These are phyloP conservation scores for Syngnathoides biaculeatus DNA, from an alignment of 2,113 vertebrate species.

Conservation along the genomic window DNA sequence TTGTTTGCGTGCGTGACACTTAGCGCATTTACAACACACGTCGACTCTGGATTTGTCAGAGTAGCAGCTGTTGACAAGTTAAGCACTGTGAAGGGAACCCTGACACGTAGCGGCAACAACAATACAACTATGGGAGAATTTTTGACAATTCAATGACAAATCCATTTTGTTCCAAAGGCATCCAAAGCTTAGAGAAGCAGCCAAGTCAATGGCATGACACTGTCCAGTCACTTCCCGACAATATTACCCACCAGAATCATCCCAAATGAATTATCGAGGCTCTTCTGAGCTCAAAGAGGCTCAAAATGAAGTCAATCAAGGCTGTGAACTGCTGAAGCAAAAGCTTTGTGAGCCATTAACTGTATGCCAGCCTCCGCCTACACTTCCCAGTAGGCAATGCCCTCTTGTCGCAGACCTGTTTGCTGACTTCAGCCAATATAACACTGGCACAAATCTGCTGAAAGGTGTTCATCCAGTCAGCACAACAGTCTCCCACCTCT, in stretches of 20 bases:
- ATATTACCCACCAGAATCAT: slow-evolving; percentile 5
- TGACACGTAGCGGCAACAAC: not conserved
- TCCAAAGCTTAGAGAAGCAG: not conserved
- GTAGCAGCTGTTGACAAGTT: not conserved
- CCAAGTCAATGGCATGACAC: not conserved
- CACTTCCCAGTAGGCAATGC: slow-evolving; percentile 68
- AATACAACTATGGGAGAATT: not conserved
- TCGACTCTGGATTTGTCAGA: not conserved
- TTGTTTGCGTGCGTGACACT: not conserved
- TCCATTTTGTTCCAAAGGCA: not conserved
- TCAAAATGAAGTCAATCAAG: slow-evolving; percentile 35
- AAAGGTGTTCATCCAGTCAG: slow-evolving; percentile 49
- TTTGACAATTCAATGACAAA: not conserved
- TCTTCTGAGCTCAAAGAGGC: slow-evolving; percentile 25
- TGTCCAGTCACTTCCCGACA: not conserved
- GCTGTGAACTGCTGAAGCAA: slow-evolving; percentile 29
- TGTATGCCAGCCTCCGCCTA: slow-evolving; percentile 64
- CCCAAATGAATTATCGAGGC: slow-evolving; percentile 22
- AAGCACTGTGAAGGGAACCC: not conserved
- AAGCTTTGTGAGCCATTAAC: slow-evolving; percentile 34
- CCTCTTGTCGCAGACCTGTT: slow-evolving; percentile 51
- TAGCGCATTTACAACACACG: not conserved
- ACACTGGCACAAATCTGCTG: slow-evolving; percentile 50
- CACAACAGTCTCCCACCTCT: slow-evolving; percentile 62
- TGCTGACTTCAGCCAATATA: slow-evolving; percentile 54